Percentiles rank a stretch among this genome's conserved stretches.
Conservation (phyloP, 2,888 invertebrate genomes). For the Nymphalis polychloros region DNA sequence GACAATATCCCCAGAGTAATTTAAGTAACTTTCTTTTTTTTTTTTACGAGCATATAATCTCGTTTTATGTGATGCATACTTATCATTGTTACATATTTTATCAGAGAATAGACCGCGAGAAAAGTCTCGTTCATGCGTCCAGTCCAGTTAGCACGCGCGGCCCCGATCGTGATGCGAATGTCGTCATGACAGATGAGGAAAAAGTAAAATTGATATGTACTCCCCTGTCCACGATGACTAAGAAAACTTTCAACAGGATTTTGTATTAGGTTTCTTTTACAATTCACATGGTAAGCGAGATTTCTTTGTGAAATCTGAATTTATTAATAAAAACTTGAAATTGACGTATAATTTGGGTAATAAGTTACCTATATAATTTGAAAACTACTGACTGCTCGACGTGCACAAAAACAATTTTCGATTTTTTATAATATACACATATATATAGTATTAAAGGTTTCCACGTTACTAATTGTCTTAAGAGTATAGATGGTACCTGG, state of each 20-base stretch:
- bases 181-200: conserved; percentile 69
- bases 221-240: conserved; percentile 60
- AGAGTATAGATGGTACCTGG: too few species aligned
- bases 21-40: conserved; percentile 33
- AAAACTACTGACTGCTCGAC: too few species aligned
- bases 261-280: conserved; percentile 43
- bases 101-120: conserved; percentile 41
- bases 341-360: too few species aligned
- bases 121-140: conserved; percentile 39
- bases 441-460: too few species aligned
- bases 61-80: conserved; percentile 39
- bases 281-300: conserved; percentile 39
- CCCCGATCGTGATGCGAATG: conserved; percentile 77
- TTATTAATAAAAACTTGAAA: not conserved
- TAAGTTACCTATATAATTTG: too few species aligned
- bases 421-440: too few species aligned
- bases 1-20: conserved; percentile 9
- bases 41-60: conserved; percentile 33
- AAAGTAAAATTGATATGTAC: conserved; percentile 78
- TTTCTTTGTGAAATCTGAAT: conserved; percentile 11
- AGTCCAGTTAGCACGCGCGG: conserved; percentile 68
- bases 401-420: too few species aligned
- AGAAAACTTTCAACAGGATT: conserved; percentile 76
- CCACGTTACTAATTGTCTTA: too few species aligned
- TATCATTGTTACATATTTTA: conserved; percentile 43